A percentile compares a stretch with the other conserved stretches of the same genome.
These are phyloP conservation scores for Miichthys miiuy DNA, from an alignment of 2,797 vertebrate species.

Conservation along the genomic window DNA sequence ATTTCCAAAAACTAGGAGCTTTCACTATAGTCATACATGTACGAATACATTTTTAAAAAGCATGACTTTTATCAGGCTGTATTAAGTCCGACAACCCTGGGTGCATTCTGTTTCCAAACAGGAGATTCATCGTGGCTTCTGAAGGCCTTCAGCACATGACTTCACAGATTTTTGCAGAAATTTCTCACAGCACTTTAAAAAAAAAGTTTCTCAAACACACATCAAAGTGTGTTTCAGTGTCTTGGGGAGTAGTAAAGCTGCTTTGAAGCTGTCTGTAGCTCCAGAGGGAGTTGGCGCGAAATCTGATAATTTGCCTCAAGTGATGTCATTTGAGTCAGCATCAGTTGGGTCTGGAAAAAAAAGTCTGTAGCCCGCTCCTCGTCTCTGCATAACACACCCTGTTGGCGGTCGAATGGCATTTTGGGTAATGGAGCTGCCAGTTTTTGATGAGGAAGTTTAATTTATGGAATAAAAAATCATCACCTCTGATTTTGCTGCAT, in stretches of 20 bases:
- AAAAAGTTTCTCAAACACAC: background rate
- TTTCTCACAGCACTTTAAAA: background rate
- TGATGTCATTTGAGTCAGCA: background rate
- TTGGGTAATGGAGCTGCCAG: background rate
- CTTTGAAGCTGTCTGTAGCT: background rate
- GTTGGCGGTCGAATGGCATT: background rate
- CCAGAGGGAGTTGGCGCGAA: background rate
- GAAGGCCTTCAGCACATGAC: background rate
- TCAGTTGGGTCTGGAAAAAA: background rate
- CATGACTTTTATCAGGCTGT: background rate
- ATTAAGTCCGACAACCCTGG: background rate
- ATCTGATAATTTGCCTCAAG: background rate
- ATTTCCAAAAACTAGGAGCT: background rate
- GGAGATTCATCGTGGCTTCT: background rate
- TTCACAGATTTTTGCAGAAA: background rate
- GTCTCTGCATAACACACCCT: background rate
- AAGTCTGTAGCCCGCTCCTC: background rate
- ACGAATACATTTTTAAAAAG: background rate
- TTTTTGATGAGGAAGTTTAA: constrained; percentile 5
- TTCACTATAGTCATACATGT: background rate
- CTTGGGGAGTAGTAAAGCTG: background rate
- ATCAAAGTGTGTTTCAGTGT: background rate
- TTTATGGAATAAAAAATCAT: background rate
- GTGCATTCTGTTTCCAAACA: background rate
- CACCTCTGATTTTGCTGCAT: background rate